These are phyloP conservation scores for Poicephalus gulielmi DNA, from an alignment of 2,113 vertebrate species.

Conservation along the genomic window DNA sequence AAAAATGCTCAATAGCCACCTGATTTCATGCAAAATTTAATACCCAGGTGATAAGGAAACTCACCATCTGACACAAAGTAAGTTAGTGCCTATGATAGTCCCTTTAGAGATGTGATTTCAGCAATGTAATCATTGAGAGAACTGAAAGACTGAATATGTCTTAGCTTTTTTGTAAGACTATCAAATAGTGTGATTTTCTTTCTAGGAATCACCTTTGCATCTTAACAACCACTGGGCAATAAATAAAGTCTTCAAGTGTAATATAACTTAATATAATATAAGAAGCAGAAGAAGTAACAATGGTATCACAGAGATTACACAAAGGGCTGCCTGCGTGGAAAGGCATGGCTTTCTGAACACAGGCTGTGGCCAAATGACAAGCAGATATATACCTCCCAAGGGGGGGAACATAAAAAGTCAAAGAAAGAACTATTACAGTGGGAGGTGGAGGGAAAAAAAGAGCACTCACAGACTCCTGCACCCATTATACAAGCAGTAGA, in stretches of 20 bases:
- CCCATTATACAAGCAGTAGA: background rate
- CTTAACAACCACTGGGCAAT: background rate
- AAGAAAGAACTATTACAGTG: background rate
- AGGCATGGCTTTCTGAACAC: background rate
- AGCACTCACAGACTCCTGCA: background rate
- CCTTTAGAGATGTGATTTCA: background rate
- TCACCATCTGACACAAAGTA: background rate
- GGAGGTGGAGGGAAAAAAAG: background rate
- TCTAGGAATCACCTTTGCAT: background rate
- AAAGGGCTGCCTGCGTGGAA: rapidly evolving
- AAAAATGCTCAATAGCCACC: background rate
- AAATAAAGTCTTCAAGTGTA: background rate
- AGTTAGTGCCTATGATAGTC: background rate
- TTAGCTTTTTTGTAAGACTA: background rate
- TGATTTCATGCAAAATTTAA: background rate
- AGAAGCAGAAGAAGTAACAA: background rate
- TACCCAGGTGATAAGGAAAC: background rate
- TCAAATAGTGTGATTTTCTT: background rate
- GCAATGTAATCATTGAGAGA: background rate
- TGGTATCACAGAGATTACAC: background rate
- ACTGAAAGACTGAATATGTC: background rate
- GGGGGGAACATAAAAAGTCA: background rate
- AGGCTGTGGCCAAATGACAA: background rate
- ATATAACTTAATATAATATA: background rate
- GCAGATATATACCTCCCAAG: background rate